Conservation (phyloP, 1,140 invertebrate genomes). For the Leptinotarsa undecemlineata region DNA sequence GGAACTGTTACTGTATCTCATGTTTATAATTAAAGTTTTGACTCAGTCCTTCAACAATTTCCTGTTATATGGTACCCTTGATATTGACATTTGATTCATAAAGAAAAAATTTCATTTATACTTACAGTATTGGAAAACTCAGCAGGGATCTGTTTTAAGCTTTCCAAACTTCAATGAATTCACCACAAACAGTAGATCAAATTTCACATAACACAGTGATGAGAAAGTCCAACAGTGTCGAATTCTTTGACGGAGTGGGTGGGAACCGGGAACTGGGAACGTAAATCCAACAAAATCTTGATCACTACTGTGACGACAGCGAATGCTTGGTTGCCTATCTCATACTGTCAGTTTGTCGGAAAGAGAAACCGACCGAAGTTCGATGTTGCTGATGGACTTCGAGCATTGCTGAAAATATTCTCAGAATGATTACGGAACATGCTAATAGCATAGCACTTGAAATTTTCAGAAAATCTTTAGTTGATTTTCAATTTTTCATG, state of each 20-base stretch:
- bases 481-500: too few relatives aligned
- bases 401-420: too few relatives aligned
- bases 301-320: neutral
- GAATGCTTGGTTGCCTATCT: neutral
- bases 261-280: neutral
- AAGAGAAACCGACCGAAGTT: neutral
- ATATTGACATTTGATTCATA: neutral
- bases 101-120: neutral
- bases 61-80: neutral
- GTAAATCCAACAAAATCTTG: neutral
- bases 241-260: neutral
- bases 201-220: conserved; percentile 1
- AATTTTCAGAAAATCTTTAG: too few relatives aligned
- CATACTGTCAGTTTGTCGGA: neutral
- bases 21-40: neutral
- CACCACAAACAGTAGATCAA: neutral
- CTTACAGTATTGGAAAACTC: neutral
- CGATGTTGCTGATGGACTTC: neutral
- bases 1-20: neutral
- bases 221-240: neutral
- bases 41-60: neutral
- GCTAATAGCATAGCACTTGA: too few relatives aligned
- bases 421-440: too few relatives aligned
- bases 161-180: neutral
- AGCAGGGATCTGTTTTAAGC: neutral